Base-by-base conservation (phyloP, 2,113 vertebrate genomes). In the Psettodes erumei region DNA sequence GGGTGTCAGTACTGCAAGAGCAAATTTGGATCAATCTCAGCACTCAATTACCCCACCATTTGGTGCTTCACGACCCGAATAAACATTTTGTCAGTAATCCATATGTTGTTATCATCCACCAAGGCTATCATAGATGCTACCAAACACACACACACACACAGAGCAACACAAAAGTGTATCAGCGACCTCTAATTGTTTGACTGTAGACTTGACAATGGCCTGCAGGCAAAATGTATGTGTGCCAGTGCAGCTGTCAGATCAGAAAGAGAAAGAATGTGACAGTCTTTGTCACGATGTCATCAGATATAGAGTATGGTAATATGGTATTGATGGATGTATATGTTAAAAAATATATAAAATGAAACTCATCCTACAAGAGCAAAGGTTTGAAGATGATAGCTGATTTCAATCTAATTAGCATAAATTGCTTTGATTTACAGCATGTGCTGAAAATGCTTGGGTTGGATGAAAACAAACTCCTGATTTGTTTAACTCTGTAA, bases 21-120 rank as follows among this genome's bases (percentile, higher is more conserved):
- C 48, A 82, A 70, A 88, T 89, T 86, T 90, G 89, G 81, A 90
- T 88, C 86, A 84, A 86, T 88, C 86, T 90, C 87, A 82, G 77
- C 59, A 65, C 84, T 87, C 84, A 82, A 83, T 88, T 88, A 89
- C 73, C 63, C 40, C 58, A 33, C 71, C 83, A 87, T 90, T 90
- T 92, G 87, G 86, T 85, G 89, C 82, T 75, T 85, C 77, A 79
- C 75, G 83, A 84, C 79, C 86, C 86, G 50, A 76, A 85, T 86
- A 88, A 89, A 85, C 79, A 88, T 80, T 83, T 84, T 87, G 86
- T 85, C 88, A 87, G 83, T 61, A 86, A 92, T 90, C 88, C 86
- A 87, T 90, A 90, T 88, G 88, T 82, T 88, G 76, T 83, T 87
- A 90, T 88, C 73, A 75, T 86, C 81, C 60, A 74, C 45, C 62